Percentiles rank a stretch among this genome's conserved stretches.
Conservation (phyloP, 2,888 invertebrate genomes). For the Beris morrisii region DNA sequence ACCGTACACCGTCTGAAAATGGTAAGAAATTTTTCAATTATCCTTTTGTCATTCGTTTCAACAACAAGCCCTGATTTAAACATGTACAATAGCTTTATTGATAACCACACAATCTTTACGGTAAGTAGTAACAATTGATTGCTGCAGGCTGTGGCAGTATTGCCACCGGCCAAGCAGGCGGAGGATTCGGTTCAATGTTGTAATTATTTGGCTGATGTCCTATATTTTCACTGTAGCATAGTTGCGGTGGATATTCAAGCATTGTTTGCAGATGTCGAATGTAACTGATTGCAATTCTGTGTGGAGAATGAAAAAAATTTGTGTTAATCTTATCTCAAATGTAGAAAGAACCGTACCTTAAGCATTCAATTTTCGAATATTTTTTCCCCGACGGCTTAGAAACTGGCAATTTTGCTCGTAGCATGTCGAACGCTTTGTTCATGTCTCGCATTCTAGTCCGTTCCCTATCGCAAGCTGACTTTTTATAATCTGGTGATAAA, state of each 20-base stretch:
- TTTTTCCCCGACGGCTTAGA: conserved; percentile 83
- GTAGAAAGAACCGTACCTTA: conserved; percentile 61
- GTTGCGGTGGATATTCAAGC: conserved; percentile 50
- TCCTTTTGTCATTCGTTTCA: neutral
- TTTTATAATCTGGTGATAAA: conserved; percentile 69
- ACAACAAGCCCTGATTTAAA: neutral
- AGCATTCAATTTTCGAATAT: conserved; percentile 81
- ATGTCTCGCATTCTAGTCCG: conserved; percentile 83
- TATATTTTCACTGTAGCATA: conserved; percentile 5
- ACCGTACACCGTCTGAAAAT: too few species aligned
- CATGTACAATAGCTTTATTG: conserved; percentile 1
- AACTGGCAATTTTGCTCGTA: conserved; percentile 73
- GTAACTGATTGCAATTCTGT: conserved; percentile 74
- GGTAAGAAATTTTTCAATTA: neutral
- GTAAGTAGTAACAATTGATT: conserved; percentile 35
- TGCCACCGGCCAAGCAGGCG: conserved; percentile 27
- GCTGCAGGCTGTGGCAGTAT: conserved; percentile 28
- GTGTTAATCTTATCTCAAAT: conserved; percentile 8
- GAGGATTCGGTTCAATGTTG: conserved; percentile 17
- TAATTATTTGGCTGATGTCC: conserved; percentile 4
- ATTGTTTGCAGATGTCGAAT: conserved; percentile 71
- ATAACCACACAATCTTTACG: conserved; percentile 8
- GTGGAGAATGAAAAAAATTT: conserved; percentile 5
- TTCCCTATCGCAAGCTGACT: conserved; percentile 82
- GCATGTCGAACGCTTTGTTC: conserved; percentile 78